Conservation (phyloP, 2,888 invertebrate species). For the Ophion ellenae region DNA sequence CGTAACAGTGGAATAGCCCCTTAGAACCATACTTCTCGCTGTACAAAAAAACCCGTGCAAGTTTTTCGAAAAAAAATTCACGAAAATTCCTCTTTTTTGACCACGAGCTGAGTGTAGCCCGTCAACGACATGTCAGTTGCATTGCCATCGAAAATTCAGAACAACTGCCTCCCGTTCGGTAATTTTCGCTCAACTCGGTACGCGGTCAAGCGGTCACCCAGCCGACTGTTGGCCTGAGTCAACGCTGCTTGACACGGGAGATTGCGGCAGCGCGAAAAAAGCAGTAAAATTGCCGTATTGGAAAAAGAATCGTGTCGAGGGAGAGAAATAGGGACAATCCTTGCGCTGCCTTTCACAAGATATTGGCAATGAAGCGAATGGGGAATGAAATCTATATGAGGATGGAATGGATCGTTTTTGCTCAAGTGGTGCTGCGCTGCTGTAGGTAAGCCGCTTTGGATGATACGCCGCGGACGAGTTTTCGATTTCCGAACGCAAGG, state of each 20-base stretch:
- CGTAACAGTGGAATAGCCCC: too few relatives aligned
- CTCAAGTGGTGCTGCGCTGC: neutral
- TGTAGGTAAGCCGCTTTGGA: constrained; percentile 39
- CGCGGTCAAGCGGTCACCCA: too few relatives aligned
- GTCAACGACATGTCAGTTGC: neutral
- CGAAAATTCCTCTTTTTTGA: too few relatives aligned
- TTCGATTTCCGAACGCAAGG: constrained; percentile 28
- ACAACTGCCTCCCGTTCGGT: too few relatives aligned
- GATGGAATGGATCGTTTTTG: constrained; percentile 2
- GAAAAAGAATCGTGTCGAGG: neutral
- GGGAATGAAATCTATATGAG: neutral
- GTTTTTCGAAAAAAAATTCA: too few relatives aligned
- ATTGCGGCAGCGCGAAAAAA: neutral
- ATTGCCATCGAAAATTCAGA: too few relatives aligned
- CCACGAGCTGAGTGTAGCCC: too few relatives aligned
- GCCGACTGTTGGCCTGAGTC: too few relatives aligned
- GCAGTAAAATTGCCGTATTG: neutral
- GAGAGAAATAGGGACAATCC: neutral
- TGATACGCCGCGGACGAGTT: constrained; percentile 3
- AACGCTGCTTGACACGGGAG: too few relatives aligned
- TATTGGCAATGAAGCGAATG: neutral
- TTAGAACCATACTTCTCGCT: too few relatives aligned
- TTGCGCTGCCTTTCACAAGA: neutral
- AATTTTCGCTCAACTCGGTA: too few relatives aligned
- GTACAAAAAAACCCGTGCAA: too few relatives aligned